Percentiles rank a stretch among this genome's conserved stretches.
Conservation (phyloP, 2,797 vertebrate species). For the Sciurus carolinensis region DNA sequence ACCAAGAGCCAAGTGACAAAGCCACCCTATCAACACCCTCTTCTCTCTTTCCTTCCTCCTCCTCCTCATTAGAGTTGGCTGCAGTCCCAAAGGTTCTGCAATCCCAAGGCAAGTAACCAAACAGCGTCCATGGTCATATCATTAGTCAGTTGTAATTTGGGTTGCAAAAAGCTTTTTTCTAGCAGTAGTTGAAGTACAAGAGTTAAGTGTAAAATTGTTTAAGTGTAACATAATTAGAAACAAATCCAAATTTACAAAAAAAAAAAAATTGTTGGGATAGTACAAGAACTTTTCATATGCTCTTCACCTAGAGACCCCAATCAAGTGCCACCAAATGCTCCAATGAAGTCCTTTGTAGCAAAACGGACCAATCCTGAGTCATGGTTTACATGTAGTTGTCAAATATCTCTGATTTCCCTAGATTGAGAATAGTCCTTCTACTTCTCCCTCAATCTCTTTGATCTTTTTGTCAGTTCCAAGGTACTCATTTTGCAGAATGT, state of each 20-base stretch:
- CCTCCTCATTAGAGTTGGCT: slow-evolving; percentile 19
- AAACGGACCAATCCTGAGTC: not conserved
- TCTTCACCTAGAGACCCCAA: not conserved
- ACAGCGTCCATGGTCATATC: not conserved
- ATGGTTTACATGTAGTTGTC: not conserved
- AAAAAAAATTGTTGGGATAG: not conserved
- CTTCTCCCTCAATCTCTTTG: not conserved
- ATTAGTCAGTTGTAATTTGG: not conserved
- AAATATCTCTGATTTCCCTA: not conserved
- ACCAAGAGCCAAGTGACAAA: slow-evolving; percentile 56
- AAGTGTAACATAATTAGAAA: slow-evolving; percentile 58
- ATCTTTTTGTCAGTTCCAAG: not conserved
- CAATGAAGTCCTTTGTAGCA: not conserved
- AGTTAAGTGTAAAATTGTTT: not conserved
- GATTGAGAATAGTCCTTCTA: not conserved
- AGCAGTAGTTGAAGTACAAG: not conserved
- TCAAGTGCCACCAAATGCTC: not conserved
- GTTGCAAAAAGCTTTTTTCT: not conserved
- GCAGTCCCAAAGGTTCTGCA: not conserved
- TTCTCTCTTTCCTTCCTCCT: slow-evolving; percentile 55
- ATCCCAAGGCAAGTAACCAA: not conserved
- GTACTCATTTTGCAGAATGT: not conserved
- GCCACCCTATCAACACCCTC: not conserved
- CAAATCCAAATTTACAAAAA: slow-evolving; percentile 6
- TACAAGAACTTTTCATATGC: not conserved